phyloP scores from a whole-genome alignment of 35 echinoderm and acorn worm species.

The Holothuria glaberrima region DNA sequence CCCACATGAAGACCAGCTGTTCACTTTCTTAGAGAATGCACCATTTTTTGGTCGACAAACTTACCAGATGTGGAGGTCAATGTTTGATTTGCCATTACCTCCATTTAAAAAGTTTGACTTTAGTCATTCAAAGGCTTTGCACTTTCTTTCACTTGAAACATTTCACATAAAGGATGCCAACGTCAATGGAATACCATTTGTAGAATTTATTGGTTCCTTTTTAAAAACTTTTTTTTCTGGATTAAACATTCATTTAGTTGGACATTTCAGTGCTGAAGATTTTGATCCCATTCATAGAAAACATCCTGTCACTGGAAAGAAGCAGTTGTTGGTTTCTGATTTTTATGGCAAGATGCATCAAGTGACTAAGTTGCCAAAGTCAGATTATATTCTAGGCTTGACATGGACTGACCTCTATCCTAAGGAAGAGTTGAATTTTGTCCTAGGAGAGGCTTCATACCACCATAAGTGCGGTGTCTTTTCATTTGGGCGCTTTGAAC shows the following conservation, averaged over 20 bases:
- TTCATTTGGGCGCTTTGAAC: slow-evolving; percentile 91
- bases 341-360: slow-evolving; percentile 74
- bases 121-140: slow-evolving; percentile 59
- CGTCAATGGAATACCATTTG: slow-evolving; percentile 42
- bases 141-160: slow-evolving; percentile 78
- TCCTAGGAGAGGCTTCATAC: slow-evolving; percentile 84
- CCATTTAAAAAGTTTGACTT: slow-evolving; percentile 50
- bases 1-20: not conserved
- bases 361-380: slow-evolving; percentile 24
- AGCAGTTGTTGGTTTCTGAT: slow-evolving; percentile 84
- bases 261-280: slow-evolving; percentile 44
- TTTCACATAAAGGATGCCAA: slow-evolving; percentile 45
- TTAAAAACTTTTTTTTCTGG: slow-evolving; percentile 72
- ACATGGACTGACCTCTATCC: slow-evolving; percentile 99
- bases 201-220: slow-evolving; percentile 73
- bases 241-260: slow-evolving; percentile 62
- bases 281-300: slow-evolving; percentile 40
- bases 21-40: slow-evolving; percentile 8
- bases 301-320: slow-evolving; percentile 73
- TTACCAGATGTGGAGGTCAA: slow-evolving; percentile 88
- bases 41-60: slow-evolving; percentile 81
- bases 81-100: slow-evolving; percentile 49
- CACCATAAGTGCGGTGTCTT: slow-evolving; percentile 76
- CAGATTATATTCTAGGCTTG: slow-evolving; percentile 74
- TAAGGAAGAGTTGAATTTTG: slow-evolving; percentile 90